Evolutionary conservation across 2,113 vertebrate genomes (phyloP).

Genomic region (Semicossyphus pulcher): DNA sequence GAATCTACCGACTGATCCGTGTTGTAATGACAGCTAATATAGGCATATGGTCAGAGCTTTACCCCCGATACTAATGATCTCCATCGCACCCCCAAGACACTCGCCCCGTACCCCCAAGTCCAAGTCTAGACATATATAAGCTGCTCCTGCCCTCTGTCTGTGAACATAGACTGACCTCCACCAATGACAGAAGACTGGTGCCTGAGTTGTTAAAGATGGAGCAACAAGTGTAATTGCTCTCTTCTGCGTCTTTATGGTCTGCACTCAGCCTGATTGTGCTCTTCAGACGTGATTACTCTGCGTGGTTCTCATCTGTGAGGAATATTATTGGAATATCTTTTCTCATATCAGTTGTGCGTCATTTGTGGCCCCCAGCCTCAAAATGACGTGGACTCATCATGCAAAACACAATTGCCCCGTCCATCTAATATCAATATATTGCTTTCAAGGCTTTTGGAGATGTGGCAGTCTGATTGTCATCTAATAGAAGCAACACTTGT

Average conservation of each 20-base stretch:
- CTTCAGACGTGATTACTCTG: slow-evolving; percentile 48
- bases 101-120: slow-evolving; percentile 6
- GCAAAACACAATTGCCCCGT: slow-evolving; percentile 5
- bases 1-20: not conserved
- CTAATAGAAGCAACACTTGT: slow-evolving; percentile 2
- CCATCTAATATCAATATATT: not conserved
- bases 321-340: slow-evolving; percentile 1
- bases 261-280: slow-evolving; percentile 60
- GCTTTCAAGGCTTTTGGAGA: not conserved
- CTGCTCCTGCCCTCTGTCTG: slow-evolving; percentile 43
- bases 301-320: slow-evolving; percentile 13
- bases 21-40: slow-evolving; percentile 6
- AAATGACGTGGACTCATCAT: not conserved
- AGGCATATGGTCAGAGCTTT: slow-evolving; percentile 47
- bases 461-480: slow-evolving; percentile 19
- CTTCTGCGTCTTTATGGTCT: slow-evolving; percentile 23
- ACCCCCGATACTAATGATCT: slow-evolving; percentile 7
- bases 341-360: not conserved
- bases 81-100: not conserved
- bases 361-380: not conserved
- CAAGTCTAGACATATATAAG: slow-evolving; percentile 67
- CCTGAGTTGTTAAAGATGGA: slow-evolving; percentile 23
- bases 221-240: slow-evolving; percentile 36
- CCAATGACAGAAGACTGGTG: slow-evolving; percentile 21
- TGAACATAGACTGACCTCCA: slow-evolving; percentile 44